Percentiles rank a stretch among this genome's conserved stretches.
phyloP scores from a whole-genome alignment of 2,113 vertebrate genomes.

The Forbesichthys papilliferus region DNA sequence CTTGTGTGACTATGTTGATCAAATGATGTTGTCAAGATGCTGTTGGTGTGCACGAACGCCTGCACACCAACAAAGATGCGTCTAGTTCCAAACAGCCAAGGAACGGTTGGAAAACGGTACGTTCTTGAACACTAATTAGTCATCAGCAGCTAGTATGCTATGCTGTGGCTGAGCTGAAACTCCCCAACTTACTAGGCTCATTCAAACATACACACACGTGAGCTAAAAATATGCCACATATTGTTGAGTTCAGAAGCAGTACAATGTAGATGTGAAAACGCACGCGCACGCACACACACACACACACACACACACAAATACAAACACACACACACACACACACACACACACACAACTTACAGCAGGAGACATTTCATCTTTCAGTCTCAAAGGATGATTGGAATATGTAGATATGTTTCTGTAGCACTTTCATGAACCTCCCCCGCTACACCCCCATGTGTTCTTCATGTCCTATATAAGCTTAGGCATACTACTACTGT shows the following conservation, averaged over 20 bases:
- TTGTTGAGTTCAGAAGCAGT: slow-evolving; percentile 64
- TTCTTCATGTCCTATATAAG: slow-evolving; percentile 60
- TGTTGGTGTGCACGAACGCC: too few relatives aligned
- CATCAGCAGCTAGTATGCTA: slow-evolving; percentile 50
- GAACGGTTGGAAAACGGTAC: slow-evolving; percentile 46
- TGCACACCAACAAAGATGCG: neutral
- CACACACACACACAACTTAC: slow-evolving; percentile 24
- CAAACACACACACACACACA: neutral
- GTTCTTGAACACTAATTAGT: slow-evolving; percentile 55
- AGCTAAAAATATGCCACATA: slow-evolving; percentile 62
- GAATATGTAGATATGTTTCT: slow-evolving; percentile 70
- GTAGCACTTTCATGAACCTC: slow-evolving; percentile 66
- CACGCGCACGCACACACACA: slow-evolving; percentile 7
- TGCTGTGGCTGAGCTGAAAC: slow-evolving; percentile 60
- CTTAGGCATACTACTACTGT: slow-evolving; percentile 48
- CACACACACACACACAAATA: neutral
- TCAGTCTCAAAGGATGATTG: slow-evolving; percentile 66
- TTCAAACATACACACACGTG: slow-evolving; percentile 69
- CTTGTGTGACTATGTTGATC: too few relatives aligned
- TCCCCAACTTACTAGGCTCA: slow-evolving; percentile 66
- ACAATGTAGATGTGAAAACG: slow-evolving; percentile 33
- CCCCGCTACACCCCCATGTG: slow-evolving; percentile 61
- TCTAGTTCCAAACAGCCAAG: neutral
- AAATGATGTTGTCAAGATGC: too few relatives aligned
- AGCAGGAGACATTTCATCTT: slow-evolving; percentile 69